Conservation (phyloP, 2,888 invertebrate genomes). For the Sesia apiformis region DNA sequence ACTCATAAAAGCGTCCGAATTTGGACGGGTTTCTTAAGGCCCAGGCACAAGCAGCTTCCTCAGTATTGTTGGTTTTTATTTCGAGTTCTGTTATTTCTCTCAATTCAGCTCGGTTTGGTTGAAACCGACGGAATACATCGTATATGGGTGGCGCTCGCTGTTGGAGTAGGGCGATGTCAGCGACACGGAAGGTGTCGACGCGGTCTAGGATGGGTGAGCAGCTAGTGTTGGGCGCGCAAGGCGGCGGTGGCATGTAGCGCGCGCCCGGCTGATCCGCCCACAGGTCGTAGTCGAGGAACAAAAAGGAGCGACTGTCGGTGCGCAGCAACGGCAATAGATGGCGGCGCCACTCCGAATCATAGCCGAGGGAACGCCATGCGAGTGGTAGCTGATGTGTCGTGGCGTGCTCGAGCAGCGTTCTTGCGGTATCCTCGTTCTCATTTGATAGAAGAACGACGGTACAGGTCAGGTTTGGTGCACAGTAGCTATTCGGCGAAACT, state of each 20-base stretch:
- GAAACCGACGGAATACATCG: background rate
- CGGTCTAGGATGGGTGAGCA: background rate
- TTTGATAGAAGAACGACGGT: conserved; percentile 82
- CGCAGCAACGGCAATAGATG: background rate
- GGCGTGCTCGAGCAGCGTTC: conserved; percentile 21
- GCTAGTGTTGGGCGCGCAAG: conserved; percentile 1
- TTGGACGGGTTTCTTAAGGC: background rate
- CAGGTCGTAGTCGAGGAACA: conserved; percentile 22
- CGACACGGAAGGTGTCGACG: conserved; percentile 2
- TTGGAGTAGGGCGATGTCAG: conserved; percentile 1
- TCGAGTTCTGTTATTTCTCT: conserved; percentile 3
- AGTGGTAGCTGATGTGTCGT: conserved; percentile 13
- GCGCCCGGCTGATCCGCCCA: background rate
- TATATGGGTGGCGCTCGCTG: conserved; percentile 5
- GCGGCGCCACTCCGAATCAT: background rate
- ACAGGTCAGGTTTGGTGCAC: conserved; percentile 29
- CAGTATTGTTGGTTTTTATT: background rate
- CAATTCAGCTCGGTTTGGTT: conserved; percentile 1
- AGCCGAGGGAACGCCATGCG: background rate
- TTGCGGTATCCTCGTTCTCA: conserved; percentile 72
- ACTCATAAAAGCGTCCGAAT: background rate
- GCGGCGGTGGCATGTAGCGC: background rate
- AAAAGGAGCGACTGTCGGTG: conserved; percentile 8
- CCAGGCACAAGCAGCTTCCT: conserved; percentile 16
- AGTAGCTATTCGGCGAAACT: background rate